Conservation (phyloP, 92 coral and sea anemone species). For the Palythoa grandiflora region DNA sequence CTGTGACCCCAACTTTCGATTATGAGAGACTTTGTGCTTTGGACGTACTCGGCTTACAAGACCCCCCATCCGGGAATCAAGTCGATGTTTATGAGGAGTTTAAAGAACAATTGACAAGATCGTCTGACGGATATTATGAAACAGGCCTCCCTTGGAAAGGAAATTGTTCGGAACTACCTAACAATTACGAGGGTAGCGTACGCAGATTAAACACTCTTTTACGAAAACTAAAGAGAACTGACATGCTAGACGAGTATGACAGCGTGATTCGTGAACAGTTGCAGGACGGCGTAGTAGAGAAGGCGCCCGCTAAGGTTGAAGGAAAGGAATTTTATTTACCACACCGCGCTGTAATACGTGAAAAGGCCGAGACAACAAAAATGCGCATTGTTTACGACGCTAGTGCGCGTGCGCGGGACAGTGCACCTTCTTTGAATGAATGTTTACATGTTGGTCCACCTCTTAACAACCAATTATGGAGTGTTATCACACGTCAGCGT, state of each 20-base stretch:
- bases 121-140: conserved; percentile 54
- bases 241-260: conserved; percentile 44
- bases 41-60: conserved; percentile 54
- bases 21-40: conserved; percentile 41
- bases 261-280: conserved; percentile 16
- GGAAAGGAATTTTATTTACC: not conserved
- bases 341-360: not conserved
- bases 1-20: conserved; percentile 43
- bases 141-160: conserved; percentile 57
- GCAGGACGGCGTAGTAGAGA: not conserved
- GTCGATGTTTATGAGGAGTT: conserved; percentile 44
- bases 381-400: not conserved
- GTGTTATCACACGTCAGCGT: conserved; percentile 7
- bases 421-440: conserved; percentile 40
- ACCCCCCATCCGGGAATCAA: conserved; percentile 50
- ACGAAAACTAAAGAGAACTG: conserved; percentile 36
- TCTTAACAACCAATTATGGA: conserved; percentile 21
- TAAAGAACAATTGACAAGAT: conserved; percentile 49
- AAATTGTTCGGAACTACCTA: conserved; percentile 30
- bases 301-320: not conserved
- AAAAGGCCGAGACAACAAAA: not conserved
- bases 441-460: conserved; percentile 20
- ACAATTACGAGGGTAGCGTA: conserved; percentile 40
- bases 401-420: not conserved
- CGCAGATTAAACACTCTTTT: conserved; percentile 47